Evolutionary conservation across 2,888 invertebrate genomes (phyloP).

Genomic region (Trileptium ribeirensis): DNA sequence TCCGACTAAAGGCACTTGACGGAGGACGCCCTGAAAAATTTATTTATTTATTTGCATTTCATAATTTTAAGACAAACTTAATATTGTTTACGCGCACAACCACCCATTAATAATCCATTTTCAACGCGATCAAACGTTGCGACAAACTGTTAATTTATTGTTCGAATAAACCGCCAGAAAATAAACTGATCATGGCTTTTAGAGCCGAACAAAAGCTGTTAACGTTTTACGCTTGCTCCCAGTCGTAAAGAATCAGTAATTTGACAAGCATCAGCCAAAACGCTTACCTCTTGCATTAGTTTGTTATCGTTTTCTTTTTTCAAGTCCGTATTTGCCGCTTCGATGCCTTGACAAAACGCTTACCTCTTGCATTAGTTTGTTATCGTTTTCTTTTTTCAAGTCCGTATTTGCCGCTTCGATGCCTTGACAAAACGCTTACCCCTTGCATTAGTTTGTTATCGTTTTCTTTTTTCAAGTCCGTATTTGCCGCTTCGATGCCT

Average conservation of each 20-base stretch:
- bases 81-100: conserved; percentile 16
- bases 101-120: too few species aligned
- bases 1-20: conserved; percentile 88
- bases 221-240: too few species aligned
- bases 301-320: conserved; percentile 81
- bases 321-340: conserved; percentile 81
- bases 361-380: conserved; percentile 78
- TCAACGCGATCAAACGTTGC: too few species aligned
- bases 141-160: too few species aligned
- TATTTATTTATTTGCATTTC: background rate
- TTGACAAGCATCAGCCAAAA: too few species aligned
- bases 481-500: conserved; percentile 86
- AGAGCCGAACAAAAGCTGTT: too few species aligned
- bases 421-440: conserved; percentile 63
- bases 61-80: background rate
- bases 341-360: conserved; percentile 61
- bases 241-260: too few species aligned
- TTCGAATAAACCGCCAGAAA: too few species aligned
- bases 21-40: conserved; percentile 66
- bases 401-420: conserved; percentile 76
- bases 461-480: conserved; percentile 81
- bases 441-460: conserved; percentile 85
- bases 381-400: conserved; percentile 60
- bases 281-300: conserved; percentile 73
- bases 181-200: too few species aligned